phyloP scores from a whole-genome alignment of 2,113 vertebrate species.

The Rhinopomastus cyanomelas region DNA sequence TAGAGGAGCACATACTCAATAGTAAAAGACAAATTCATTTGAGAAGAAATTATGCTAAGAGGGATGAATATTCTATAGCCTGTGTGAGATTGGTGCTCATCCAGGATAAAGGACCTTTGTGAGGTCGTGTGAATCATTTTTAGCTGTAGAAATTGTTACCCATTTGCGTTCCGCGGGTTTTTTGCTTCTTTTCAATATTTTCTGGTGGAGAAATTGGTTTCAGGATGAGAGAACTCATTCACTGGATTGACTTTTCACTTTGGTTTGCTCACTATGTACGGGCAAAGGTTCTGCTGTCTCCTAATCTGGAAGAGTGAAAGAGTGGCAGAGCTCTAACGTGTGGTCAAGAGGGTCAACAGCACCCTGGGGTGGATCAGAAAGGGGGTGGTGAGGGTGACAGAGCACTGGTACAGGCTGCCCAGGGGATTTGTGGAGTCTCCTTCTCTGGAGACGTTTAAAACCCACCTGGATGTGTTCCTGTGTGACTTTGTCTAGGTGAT shows the following conservation, averaged over 20 bases:
- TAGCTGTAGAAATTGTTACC: constrained; percentile 11
- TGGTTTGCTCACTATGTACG: neutral
- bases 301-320: neutral
- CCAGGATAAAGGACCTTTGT: constrained; percentile 31
- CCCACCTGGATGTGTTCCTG: no score
- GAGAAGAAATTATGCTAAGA: constrained; percentile 36
- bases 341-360: no score
- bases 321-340: neutral
- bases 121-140: constrained; percentile 45
- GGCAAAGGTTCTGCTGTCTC: constrained; percentile 18
- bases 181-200: constrained; percentile 22
- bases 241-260: constrained; percentile 6
- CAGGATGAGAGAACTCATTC: neutral
- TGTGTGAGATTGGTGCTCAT: constrained; percentile 37
- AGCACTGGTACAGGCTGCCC: no score
- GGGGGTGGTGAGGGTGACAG: no score
- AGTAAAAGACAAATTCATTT: constrained; percentile 44
- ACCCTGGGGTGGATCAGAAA: no score
- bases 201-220: constrained; percentile 21
- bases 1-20: constrained; percentile 23
- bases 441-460: no score
- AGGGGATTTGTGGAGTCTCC: no score
- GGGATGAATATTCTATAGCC: constrained; percentile 15
- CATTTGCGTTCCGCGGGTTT: constrained; percentile 23
- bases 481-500: no score